Conservation (phyloP, 2,797 vertebrate genomes). For the Meda fulgida region DNA sequence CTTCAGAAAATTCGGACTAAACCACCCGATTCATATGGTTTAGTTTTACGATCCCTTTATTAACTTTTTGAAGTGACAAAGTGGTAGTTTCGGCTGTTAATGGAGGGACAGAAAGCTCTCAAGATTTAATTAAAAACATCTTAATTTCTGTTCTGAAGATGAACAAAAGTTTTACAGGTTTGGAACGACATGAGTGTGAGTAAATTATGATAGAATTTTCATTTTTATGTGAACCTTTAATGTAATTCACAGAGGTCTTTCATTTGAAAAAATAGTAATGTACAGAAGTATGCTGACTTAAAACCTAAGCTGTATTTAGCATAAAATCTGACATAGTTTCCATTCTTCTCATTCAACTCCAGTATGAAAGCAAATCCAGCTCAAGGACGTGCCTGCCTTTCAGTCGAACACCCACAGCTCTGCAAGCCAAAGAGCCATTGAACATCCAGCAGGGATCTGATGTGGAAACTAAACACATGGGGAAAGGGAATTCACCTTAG, state of each 20-base stretch:
- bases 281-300: not conserved
- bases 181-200: not conserved
- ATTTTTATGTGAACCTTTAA: not conserved
- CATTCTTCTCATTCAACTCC: slow-evolving; percentile 11
- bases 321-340: not conserved
- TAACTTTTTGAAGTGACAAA: not conserved
- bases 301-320: slow-evolving; percentile 6
- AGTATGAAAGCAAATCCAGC: slow-evolving; percentile 22
- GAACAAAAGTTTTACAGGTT: not conserved
- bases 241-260: not conserved
- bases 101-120: not conserved
- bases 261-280: not conserved
- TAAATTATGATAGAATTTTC: not conserved
- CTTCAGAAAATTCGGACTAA: not conserved
- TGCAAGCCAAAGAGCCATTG: slow-evolving; percentile 53
- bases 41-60: not conserved
- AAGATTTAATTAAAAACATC: not conserved
- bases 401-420: slow-evolving; percentile 37
- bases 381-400: slow-evolving; percentile 27
- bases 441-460: slow-evolving; percentile 39
- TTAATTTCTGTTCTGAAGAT: not conserved
- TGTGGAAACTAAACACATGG: slow-evolving; percentile 54
- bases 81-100: not conserved
- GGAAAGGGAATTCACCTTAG: slow-evolving; percentile 57
- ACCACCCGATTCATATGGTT: not conserved